phyloP scores from a whole-genome alignment of 2,888 invertebrate species.

The Dryocosmus kuriphilus region DNA sequence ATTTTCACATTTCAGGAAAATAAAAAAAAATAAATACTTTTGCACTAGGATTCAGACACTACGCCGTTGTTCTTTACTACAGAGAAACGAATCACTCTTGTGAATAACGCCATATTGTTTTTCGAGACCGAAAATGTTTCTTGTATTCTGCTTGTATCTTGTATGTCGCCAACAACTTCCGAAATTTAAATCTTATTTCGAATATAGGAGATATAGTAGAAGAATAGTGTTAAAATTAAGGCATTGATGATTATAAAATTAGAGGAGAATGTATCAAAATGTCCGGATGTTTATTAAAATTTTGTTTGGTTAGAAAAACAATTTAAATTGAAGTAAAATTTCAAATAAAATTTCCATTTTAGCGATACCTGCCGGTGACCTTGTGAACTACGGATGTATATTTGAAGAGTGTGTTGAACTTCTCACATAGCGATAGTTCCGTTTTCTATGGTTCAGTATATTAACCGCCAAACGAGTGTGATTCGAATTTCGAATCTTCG shows the following conservation, averaged over 20 bases:
- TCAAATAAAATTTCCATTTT: background rate
- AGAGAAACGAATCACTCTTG: slow-evolving; percentile 31
- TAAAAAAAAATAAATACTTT: slow-evolving; percentile 33
- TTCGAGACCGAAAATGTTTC: background rate
- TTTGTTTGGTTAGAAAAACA: background rate
- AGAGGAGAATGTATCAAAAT: background rate
- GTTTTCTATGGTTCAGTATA: background rate
- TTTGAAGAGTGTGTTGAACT: background rate
- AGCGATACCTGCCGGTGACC: background rate
- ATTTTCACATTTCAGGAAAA: slow-evolving; percentile 52
- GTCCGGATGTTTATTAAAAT: background rate
- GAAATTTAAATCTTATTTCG: background rate
- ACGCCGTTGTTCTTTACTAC: background rate
- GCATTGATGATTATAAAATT: background rate
- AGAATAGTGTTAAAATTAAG: background rate
- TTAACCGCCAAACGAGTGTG: too few species aligned
- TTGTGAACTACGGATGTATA: background rate
- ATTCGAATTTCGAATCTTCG: too few species aligned
- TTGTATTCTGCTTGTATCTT: too few species aligned
- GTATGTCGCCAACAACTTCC: slow-evolving; percentile 3
- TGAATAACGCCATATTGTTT: background rate
- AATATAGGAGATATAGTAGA: background rate
- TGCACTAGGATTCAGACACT: background rate
- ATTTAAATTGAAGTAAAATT: background rate
- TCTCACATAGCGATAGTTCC: background rate